These are phyloP conservation scores for Andrena flavipes DNA, from an alignment of 2,888 invertebrate species.

Conservation along the genomic window DNA sequence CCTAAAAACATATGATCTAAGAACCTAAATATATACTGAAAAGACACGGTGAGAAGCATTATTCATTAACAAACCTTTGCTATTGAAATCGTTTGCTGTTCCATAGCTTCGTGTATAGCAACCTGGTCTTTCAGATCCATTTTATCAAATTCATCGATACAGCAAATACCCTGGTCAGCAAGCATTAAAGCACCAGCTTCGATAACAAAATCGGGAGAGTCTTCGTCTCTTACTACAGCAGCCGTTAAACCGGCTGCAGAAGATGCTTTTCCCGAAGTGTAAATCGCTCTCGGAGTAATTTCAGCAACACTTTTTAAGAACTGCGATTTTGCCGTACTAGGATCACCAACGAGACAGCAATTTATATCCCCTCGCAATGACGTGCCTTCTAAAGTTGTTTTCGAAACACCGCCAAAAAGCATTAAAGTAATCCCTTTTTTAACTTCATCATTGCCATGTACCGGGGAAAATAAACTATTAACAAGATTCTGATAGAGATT, in stretches of 20 bases:
- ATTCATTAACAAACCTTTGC: slow-evolving; percentile 90
- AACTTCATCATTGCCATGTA: slow-evolving; percentile 98
- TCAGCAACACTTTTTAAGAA: slow-evolving; percentile 97
- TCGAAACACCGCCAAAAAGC: slow-evolving; percentile 98
- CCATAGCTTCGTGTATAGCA: slow-evolving; percentile 99
- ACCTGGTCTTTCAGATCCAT: slow-evolving; percentile 99
- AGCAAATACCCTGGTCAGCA: slow-evolving; percentile 99
- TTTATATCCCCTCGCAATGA: slow-evolving; percentile 98
- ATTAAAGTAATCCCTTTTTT: slow-evolving; percentile 96
- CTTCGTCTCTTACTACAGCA: slow-evolving; percentile 99
- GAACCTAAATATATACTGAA: neutral
- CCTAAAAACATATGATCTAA: slow-evolving; percentile 85
- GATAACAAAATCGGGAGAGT: slow-evolving; percentile 99
- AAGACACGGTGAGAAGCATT: neutral
- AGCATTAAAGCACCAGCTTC: slow-evolving; percentile 99
- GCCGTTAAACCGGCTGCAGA: slow-evolving; percentile 99
- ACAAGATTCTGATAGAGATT: slow-evolving; percentile 96
- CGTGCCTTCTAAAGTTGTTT: slow-evolving; percentile 96
- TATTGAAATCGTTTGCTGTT: slow-evolving; percentile 99
- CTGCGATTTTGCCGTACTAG: slow-evolving; percentile 99
- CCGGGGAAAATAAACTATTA: slow-evolving; percentile 96
- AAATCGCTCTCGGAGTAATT: slow-evolving; percentile 97
- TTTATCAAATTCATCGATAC: slow-evolving; percentile 99
- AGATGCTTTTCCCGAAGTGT: slow-evolving; percentile 99
- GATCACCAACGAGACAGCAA: slow-evolving; percentile 99